Evolutionary conservation across 2,888 invertebrate species (phyloP), one percentile per base, ranked within the genome.

Genomic region (Parnassius glacialis): DNA sequence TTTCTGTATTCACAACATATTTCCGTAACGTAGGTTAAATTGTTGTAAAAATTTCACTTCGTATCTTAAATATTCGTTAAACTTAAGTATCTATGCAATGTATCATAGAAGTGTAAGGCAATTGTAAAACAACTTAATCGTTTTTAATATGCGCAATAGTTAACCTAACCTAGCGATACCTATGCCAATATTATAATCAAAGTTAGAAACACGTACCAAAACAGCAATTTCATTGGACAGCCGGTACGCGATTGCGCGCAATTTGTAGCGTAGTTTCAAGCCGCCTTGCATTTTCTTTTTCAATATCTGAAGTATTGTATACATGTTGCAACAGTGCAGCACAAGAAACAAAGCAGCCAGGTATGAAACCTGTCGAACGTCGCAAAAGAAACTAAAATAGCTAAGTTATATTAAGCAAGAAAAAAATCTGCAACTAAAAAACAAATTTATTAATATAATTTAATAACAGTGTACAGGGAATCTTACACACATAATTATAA

Each of bases 251-350:
- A 92, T 90, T 56, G 92, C 92, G 68, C 92, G 90, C 70, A 94
- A 84, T 72, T 93, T 92, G 86, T 94, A 94, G 47, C 92, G 92
- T 66, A 94, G 92, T 82, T 93, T 93, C 79, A 92, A 83, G 62
- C 92, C 87, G 69, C 92, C 91, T 68, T 92, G 87, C 61, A 92
- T 92, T 92, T 99, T 99, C 87, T 97, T 96, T 68, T 96, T 96
- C 77, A 98, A 95, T 42, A 97, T 97, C 90, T 95, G 92, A 68
- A 96, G 92, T 34, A 98, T 96, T 48, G 99, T 99, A 64, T 94
- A 93, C 67, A 95, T 94, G 90, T 99, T 99, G 70, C 98, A 97
- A 75, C 95, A 89, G 89, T 97, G 98, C 68, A 99, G 93, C 72
- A 96, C 84, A 70, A 98, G 93, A 87, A 98, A 99, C 87, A 97